These are phyloP conservation scores for Neotoxoptera formosana DNA, from an alignment of 1,140 invertebrate species.

Conservation along the genomic window DNA sequence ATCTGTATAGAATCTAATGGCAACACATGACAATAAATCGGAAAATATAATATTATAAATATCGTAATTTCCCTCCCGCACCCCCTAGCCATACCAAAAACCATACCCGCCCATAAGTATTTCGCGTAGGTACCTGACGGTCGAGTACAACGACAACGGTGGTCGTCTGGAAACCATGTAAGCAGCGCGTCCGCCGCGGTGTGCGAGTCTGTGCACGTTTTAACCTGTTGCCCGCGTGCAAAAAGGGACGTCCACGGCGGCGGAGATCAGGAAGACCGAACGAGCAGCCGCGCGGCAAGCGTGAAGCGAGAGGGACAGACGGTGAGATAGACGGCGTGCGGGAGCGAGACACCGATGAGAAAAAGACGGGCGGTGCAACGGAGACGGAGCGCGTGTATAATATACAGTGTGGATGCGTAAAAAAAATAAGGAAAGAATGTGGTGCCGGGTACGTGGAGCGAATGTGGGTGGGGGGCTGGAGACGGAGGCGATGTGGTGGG, in stretches of 20 bases:
- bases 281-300: not conserved
- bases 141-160: not conserved
- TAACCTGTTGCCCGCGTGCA: conserved; percentile 56
- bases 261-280: not conserved
- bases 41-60: not conserved
- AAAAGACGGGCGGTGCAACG: not conserved
- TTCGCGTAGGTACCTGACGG: conserved; percentile 25
- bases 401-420: not conserved
- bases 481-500: not conserved
- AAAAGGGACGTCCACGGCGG: conserved; percentile 28
- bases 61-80: not conserved
- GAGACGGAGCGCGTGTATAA: not conserved
- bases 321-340: not conserved
- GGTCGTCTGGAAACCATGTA: conserved; percentile 32
- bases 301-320: not conserved
- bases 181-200: not conserved
- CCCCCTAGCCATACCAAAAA: not conserved
- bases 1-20: not conserved
- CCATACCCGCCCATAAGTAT: not conserved
- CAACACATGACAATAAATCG: not conserved
- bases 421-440: conserved; percentile 49
- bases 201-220: conserved; percentile 52
- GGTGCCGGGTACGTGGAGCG: conserved; percentile 28
- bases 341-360: not conserved
- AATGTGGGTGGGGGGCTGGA: not conserved